These are phyloP conservation scores for Acanthis flammea DNA, from an alignment of 2,797 vertebrate species.

Conservation along the genomic window DNA sequence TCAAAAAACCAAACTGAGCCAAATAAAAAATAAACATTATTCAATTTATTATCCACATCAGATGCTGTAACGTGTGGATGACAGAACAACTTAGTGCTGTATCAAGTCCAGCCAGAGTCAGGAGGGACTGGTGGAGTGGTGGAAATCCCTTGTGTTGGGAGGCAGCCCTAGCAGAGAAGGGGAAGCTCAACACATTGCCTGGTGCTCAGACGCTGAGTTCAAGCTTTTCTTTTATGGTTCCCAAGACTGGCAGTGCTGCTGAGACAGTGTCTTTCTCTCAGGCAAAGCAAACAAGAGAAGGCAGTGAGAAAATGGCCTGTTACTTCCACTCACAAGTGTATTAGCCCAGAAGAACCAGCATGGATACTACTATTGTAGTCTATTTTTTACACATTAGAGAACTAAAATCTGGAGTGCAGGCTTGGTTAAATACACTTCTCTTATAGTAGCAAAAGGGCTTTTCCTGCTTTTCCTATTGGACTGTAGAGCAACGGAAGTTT, in stretches of 20 bases:
- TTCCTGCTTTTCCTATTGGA: neutral
- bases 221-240: neutral
- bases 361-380: neutral
- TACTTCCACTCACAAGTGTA: neutral
- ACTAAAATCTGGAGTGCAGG: neutral
- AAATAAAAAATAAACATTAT: neutral
- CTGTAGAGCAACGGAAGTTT: neutral
- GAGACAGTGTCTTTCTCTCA: neutral
- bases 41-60: neutral
- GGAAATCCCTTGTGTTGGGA: neutral
- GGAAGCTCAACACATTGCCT: neutral
- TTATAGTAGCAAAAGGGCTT: neutral
- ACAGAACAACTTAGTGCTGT: neutral
- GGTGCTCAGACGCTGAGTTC: neutral
- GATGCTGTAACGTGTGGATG: neutral
- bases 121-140: neutral
- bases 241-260: neutral
- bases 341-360: neutral
- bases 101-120: neutral
- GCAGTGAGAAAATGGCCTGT: neutral
- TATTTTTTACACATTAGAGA: neutral
- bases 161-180: neutral
- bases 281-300: neutral
- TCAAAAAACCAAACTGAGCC: fast-evolving
- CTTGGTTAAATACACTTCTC: neutral